Base-by-base conservation (phyloP, 2,113 vertebrate species). In the Muntiacus reevesi region DNA sequence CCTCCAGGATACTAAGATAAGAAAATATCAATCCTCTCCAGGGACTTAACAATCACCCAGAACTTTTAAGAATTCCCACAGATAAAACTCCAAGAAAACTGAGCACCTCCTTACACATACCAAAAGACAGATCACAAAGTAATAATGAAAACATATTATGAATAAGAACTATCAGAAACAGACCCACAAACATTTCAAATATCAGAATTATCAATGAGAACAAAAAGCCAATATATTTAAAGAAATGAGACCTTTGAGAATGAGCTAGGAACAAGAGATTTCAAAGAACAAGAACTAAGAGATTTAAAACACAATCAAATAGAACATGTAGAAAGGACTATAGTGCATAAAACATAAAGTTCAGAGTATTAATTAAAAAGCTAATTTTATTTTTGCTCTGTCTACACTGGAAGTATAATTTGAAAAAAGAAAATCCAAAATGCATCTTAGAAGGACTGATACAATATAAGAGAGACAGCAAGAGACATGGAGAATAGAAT, bases 41-140 rank as follows among this genome's bases (percentile, higher is more conserved):
- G 87, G 13, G 93, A 60, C 5, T 67, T 62, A 88, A 28, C 23
- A 89, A 40, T 2, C 87, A 40, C 1, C 43, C 93, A 92, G 64
- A 91, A 52, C 23, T 78, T 54, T 45, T 71, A 90, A 94, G 19
- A 94, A 88, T 81, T 89, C 33, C 25, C 54, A 93, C 11, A 88
- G n/a, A 67, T 78, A 79, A 93, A 89, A 55, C 82, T 89, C 43
- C 6, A 79, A 50, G 43, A 30, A 95, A 96, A 89, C 9, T 83
- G 59, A 95, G n/a, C 17, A 76, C n/a, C 28, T 45, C 15, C 45
- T 45, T 55, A 59, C 19, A 87, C 5, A 33, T n/a, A 91, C 6
- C 47, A 95, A 96, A 96, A 57, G 47, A 88, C 59, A 91, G 89
- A 90, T 60, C 47, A 94, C 25, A 88, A 47, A 86, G 33, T 67